Evolutionary conservation across 2,113 vertebrate species (phyloP), one percentile per base, ranked within the genome.

Genomic region (Leuciscus idus): DNA sequence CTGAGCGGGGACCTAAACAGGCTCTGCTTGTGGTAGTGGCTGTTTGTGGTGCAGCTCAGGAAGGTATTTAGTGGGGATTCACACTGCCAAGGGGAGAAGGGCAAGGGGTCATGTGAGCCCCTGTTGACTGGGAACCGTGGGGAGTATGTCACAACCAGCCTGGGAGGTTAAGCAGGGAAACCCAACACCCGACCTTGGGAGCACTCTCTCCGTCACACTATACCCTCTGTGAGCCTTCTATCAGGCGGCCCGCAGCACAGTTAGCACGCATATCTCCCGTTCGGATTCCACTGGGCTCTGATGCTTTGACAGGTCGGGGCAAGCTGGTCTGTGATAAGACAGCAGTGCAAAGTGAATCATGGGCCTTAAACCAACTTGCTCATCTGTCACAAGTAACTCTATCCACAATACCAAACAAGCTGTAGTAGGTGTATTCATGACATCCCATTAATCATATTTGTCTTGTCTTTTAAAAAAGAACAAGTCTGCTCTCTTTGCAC

Each of bases 161-260:
- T 62, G 75, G 84, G 81, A 84, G 87, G 66, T 81, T 86, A 66
- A 66, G 70, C 59, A 46, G 48, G 74, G 86, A 85, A 90, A 89
- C 79, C 33, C 74, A 78, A 90, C 77, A 84, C 81, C 57, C 23
- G 84, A 88, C 89, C 89, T 88, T 90, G 84, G 86, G 76, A 87
- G 81, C 84, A 70, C 84, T 84, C 62, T 89, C 82, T 84, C 85
- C 73, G 88, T 88, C 74, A 90, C 83, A 30, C 61, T 75, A 88
- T 73, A 80, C 85, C 75, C 74, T 76, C 79, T 33, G 57, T 75
- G 83, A 86, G 78, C 79, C 50, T 81, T 77, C 84, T 57, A 55
- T 82, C 23, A 57, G 52, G 23, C 80, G 77, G 70, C 23, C 86
- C 17, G 15, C n/a, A 21, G 17, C 64, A 30, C 36, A 48, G 52